Base-by-base conservation (phyloP, 1,140 invertebrate species). In the Drosophila obscura region DNA sequence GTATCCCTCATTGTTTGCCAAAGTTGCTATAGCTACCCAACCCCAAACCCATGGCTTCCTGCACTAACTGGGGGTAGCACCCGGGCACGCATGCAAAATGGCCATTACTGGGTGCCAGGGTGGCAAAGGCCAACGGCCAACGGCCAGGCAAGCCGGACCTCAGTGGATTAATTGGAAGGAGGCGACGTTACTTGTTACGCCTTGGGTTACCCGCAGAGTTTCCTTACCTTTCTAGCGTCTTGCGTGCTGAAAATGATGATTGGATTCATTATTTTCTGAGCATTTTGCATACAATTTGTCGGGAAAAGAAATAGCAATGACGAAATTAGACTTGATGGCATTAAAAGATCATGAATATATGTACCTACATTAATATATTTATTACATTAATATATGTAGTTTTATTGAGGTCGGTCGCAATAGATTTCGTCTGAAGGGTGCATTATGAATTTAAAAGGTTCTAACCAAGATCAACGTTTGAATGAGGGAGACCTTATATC, bases 11-110 rank as follows among this genome's bases (percentile, higher is more conserved):
- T 72, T 76, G 68, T 79, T 79, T 73, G 68, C 63, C 55, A 59
- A 66, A 64, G 83, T 87, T 87, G 83, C 83, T 73, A 87, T 87
- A 83, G 83, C 83, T 88, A 87, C 83, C 53, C 76, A 77, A 88
- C 76, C 83, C 80, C 59, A 77, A 88, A 72, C 83, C 80, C 59
- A n/a, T 24, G 28, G 35, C 35, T 58, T 46, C 48, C 19, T 48
- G 31, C 16, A 19, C 56, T 48, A 41, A 24, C 16, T 39, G 4
- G 11, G 9, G 35, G 35, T 39, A 39, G 35, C 35, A 13, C 31
- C 43, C 31, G 51, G 45, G 59, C 52, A 79, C 80, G 76, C 75
- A 79, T 88, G 71, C 66, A 88, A 76, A 73, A 82, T 66, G 57
- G 67, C 74, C 66, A 78, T 72, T 84, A 71, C 45, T 51, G 26